Evolutionary conservation across 92 coral and sea anemone genomes (phyloP).

Genomic region (Phymanthus crucifer): DNA sequence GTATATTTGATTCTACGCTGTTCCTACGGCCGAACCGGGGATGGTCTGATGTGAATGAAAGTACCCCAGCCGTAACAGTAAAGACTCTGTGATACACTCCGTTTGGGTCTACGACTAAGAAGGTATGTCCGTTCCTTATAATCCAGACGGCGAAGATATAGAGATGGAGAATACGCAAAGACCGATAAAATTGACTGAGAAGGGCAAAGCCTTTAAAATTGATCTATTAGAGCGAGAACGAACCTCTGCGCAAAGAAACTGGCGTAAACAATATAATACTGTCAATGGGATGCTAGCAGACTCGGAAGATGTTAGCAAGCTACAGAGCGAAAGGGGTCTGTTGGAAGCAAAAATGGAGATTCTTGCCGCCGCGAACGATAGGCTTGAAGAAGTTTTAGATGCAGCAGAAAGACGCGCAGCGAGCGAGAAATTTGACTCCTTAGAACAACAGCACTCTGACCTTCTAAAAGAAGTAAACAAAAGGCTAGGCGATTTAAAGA

Average conservation of each 20-base stretch:
- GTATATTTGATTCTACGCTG: too few species aligned
- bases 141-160: too few species aligned
- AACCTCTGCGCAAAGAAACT: not conserved
- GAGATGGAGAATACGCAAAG: too few species aligned
- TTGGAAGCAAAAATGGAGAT: slow-evolving; percentile 36
- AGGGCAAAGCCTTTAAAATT: too few species aligned
- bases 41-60: too few species aligned
- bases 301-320: not conserved
- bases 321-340: slow-evolving; percentile 26
- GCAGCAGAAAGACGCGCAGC: not conserved
- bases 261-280: slow-evolving; percentile 3
- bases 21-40: too few species aligned
- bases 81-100: too few species aligned
- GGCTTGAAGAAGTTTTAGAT: slow-evolving; percentile 15
- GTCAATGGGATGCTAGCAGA: slow-evolving; percentile 13
- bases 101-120: too few species aligned
- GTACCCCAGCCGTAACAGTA: too few species aligned
- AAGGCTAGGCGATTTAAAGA: slow-evolving; percentile 14
- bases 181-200: too few species aligned
- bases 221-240: not conserved
- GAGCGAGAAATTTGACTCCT: slow-evolving; percentile 20
- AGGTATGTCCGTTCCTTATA: too few species aligned
- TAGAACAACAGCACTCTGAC: slow-evolving; percentile 30
- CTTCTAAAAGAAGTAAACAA: slow-evolving; percentile 27
- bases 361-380: slow-evolving; percentile 26